Base-by-base conservation (phyloP, 92 coral and sea anemone species). In the Virgularia gustaviana region DNA sequence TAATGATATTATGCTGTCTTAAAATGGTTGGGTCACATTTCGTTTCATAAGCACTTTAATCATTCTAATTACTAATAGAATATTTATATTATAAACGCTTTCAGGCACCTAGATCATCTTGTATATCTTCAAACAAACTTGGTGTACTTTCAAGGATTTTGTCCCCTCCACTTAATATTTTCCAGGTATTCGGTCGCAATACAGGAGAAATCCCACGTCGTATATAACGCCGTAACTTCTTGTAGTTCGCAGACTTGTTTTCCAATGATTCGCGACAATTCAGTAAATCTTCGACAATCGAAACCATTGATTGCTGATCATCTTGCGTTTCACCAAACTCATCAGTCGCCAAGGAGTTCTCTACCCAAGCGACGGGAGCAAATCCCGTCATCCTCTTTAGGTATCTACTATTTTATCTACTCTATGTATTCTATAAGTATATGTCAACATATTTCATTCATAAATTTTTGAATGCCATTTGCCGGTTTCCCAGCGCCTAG, bases 121-220 rank as follows among this genome's bases (percentile, higher is more conserved):
- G 44, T 31, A 68, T 49, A 15, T 68, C 75, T 4, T 51, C 31
- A 49, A 68, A 68, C 36, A 68, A 47, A 31, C 61, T 68, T 19
- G 60, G 61, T 6, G 75, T 49, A 22, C 19, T 30, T 31, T 68
- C 75, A 0, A 10, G 6, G 18, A 51, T 61, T 29, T 32, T 49
- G 30, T 39, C 29, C 9, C 58, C 55, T 45, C 75, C 75, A 44
- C 61, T 49, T 15, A 68, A 47, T 2, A 54, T 35, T 39, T 51
- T 68, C 75, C 75, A 68, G 18, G 75, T 35, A 34, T 68, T 68
- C 1, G 75, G 75, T 68, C 75, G 75, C 30, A 68, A 61, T 2
- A 68, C 45, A 3, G 75, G 75, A 3, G 39, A 49, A 0, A 68
- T 16, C 5, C 75, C 75, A 24, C 9, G 38, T 30, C 75, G 75